Evolutionary conservation across 2,888 invertebrate genomes (phyloP).

Genomic region (Schizotus pectinicornis): DNA sequence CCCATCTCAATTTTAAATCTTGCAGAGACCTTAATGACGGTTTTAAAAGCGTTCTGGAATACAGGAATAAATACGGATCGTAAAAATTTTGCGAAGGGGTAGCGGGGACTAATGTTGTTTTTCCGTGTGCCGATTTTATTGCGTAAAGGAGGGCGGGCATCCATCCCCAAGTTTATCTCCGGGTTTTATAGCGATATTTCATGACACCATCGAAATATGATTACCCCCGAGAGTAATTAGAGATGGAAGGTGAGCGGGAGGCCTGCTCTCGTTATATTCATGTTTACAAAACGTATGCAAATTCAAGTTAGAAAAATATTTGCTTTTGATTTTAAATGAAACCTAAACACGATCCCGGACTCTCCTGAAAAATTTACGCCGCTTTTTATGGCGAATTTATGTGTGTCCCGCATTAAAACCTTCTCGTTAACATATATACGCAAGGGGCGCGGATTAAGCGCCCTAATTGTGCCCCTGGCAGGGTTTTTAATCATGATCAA

Average conservation of each 20-base stretch:
- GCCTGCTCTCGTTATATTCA: not conserved
- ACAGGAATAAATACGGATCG: not conserved
- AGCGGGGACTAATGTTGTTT: not conserved
- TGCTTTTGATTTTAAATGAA: too few species aligned
- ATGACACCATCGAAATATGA: constrained; percentile 31
- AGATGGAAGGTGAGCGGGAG: not conserved
- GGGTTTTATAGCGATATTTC: constrained; percentile 24
- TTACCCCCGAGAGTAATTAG: constrained; percentile 29
- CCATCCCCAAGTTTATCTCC: not conserved
- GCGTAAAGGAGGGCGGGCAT: not conserved
- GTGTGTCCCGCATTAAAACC: constrained; percentile 2
- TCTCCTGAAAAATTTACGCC: too few species aligned
- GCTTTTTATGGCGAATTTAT: not conserved
- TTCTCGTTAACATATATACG: constrained; percentile 5
- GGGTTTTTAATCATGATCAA: not conserved
- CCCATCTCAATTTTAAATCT: not conserved
- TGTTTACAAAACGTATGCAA: not conserved
- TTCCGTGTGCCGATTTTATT: constrained; percentile 4
- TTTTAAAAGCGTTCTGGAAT: too few species aligned
- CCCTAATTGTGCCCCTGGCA: not conserved
- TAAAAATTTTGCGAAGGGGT: constrained; percentile 1
- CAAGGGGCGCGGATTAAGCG: not conserved
- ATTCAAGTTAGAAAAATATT: too few species aligned
- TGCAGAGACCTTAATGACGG: too few species aligned
- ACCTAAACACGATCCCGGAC: too few species aligned